Percentiles rank a stretch among this genome's conserved stretches.
These are phyloP conservation scores for Lysiphlebus fabarum DNA, from an alignment of 1,140 invertebrate genomes.

Conservation along the genomic window DNA sequence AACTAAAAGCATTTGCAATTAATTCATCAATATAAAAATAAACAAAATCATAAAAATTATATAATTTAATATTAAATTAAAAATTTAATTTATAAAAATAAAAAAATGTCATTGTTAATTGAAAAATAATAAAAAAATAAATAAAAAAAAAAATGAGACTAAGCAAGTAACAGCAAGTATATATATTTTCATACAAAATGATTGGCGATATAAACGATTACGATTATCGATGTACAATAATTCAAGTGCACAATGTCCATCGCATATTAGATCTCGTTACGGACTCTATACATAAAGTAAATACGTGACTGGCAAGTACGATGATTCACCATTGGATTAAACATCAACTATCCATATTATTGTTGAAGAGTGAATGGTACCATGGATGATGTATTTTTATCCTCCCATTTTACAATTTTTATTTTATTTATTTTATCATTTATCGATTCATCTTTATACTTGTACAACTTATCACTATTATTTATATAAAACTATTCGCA, in stretches of 20 bases:
- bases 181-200: background rate
- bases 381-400: background rate
- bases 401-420: background rate
- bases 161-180: background rate
- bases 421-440: background rate
- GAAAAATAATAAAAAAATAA: no score
- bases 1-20: no score
- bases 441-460: conserved; percentile 1
- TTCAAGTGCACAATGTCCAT: conserved; percentile 27
- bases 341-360: conserved; percentile 3
- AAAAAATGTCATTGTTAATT: no score
- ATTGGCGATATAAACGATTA: conserved; percentile 10
- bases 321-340: conserved; percentile 12
- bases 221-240: conserved; percentile 15
- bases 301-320: conserved; percentile 26
- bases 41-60: no score
- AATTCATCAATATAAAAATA: no score
- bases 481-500: background rate
- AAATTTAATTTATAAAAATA: no score
- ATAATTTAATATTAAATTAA: no score
- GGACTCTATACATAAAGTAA: conserved; percentile 26
- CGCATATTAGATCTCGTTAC: conserved; percentile 28
- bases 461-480: conserved; percentile 5
- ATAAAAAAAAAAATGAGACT: no score
- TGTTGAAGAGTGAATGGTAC: conserved; percentile 12